A percentile compares a stretch with the other conserved stretches of the same genome.
Conservation (phyloP, 2,797 vertebrate species). For the Oryzias sinensis region DNA sequence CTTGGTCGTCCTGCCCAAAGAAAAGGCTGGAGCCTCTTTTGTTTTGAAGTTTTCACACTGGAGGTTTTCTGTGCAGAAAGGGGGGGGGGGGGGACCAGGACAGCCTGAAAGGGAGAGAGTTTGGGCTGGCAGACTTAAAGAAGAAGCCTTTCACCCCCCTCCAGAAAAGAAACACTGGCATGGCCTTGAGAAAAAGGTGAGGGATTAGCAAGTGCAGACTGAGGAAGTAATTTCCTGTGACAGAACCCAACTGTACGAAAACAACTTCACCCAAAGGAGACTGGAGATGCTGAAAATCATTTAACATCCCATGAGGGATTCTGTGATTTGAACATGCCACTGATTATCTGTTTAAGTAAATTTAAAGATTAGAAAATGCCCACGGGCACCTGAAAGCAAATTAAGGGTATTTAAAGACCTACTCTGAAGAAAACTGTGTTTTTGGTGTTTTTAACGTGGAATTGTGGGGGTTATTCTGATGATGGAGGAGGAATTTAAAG, state of each 20-base stretch:
- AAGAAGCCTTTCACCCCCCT: conserved; percentile 42
- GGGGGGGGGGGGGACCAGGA: conserved; percentile 44
- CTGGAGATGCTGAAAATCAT: conserved; percentile 23
- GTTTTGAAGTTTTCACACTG: conserved; percentile 76
- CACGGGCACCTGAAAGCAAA: too few species aligned
- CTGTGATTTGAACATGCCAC: too few species aligned
- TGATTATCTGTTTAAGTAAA: too few species aligned
- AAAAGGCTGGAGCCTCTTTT: conserved; percentile 71
- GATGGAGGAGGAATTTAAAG: too few species aligned
- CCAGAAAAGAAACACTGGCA: conserved; percentile 50
- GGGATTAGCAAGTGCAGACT: conserved; percentile 70
- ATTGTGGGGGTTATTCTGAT: too few species aligned
- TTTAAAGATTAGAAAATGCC: too few species aligned
- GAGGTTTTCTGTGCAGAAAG: conserved; percentile 65
- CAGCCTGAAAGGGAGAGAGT: conserved; percentile 26
- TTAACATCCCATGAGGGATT: conserved; percentile 45
- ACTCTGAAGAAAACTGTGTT: too few species aligned
- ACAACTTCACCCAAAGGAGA: conserved; percentile 73
- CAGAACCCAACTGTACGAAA: conserved; percentile 81
- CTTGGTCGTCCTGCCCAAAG: conserved; percentile 72
- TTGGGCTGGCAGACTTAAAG: conserved; percentile 23
- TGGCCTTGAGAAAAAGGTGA: conserved; percentile 58
- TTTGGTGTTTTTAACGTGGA: too few species aligned
- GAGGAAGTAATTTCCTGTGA: conserved; percentile 76
- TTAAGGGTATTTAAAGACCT: too few species aligned